Percentiles rank a stretch among this genome's conserved stretches.
These are phyloP conservation scores for Rhimphoctona megacephalus DNA, from an alignment of 2,888 invertebrate species.

Conservation along the genomic window DNA sequence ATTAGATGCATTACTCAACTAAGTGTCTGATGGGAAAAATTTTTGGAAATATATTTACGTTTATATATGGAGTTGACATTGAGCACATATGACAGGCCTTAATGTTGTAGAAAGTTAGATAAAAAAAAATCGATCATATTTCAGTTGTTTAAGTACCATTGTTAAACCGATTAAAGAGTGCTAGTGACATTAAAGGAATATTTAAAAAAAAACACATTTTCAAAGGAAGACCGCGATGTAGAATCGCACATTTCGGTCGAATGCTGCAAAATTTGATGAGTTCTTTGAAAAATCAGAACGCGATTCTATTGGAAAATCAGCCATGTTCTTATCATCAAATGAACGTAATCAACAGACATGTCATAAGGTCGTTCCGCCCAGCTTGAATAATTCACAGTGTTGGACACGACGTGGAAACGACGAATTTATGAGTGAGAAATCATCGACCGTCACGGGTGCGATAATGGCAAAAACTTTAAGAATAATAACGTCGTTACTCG, in stretches of 20 bases:
- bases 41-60: not conserved
- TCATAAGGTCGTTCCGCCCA: not conserved
- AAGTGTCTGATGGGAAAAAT: conserved; percentile 3
- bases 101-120: no score
- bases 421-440: conserved; percentile 56
- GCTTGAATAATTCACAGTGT: not conserved
- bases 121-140: no score
- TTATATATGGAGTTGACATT: not conserved
- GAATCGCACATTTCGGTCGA: not conserved
- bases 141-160: not conserved
- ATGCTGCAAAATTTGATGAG: conserved; percentile 6
- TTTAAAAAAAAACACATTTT: not conserved
- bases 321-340: not conserved
- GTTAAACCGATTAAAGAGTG: not conserved
- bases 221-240: not conserved
- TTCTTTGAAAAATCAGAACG: no score
- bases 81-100: not conserved
- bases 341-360: not conserved
- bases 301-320: no score
- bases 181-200: not conserved
- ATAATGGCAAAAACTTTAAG: conserved; percentile 58
- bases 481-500: conserved; percentile 60
- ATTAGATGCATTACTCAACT: not conserved
- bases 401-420: conserved; percentile 18
- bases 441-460: conserved; percentile 22